Evolutionary conservation across 2,888 invertebrate species (phyloP), one percentile per base, ranked within the genome.

Genomic region (Netelia fuscicornis): DNA sequence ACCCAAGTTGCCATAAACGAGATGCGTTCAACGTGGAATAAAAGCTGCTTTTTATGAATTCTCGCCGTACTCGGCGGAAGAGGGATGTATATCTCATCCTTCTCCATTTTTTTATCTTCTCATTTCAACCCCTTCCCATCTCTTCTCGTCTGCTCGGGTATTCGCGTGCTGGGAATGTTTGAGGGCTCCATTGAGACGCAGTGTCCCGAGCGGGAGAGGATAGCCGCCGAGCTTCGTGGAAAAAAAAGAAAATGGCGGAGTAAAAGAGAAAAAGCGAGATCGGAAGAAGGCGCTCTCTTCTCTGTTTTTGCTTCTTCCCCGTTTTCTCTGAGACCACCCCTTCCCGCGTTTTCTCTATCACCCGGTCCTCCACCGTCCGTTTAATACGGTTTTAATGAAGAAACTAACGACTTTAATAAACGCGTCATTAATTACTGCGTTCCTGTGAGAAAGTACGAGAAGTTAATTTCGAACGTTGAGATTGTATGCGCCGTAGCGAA

Each of bases 341-440:
- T 20, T 20, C 30, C 52, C 65, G 23, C 67, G 20, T 42, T 48
- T 23, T 58, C 74, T 71, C 54, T 68, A 52, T 54, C 68, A 30
- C 52, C 56, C 44, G 67, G 23, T 60, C 68, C 62, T 78, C 37
- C 42, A 58, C 11, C 74, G 54, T 78, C 71, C 68, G 79, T 86
- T 87, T 81, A 79, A 80, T 86, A 86, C 75, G 76, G 68, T 82
- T 86, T 87, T 89, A 88, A 88, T 86, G 86, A 88, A 83, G 85
- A 87, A 87, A 86, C 88, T 88, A 90, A 89, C 86, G 86, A 87
- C 87, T 90, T 90, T 89, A 89, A 90, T 90, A 88, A 89, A 87
- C 88, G 86, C 84, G 86, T 89, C 88, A 90, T 91, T 91, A 91
- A 91, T 91, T 90, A 90, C 87, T 78, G 77, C 74, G 84, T 84